Evolutionary conservation across 30 jellyfish, hydroid and myxozoan genomes (phyloP), one percentile per base, ranked within the genome.

Genomic region (Cassiopea andromeda): DNA sequence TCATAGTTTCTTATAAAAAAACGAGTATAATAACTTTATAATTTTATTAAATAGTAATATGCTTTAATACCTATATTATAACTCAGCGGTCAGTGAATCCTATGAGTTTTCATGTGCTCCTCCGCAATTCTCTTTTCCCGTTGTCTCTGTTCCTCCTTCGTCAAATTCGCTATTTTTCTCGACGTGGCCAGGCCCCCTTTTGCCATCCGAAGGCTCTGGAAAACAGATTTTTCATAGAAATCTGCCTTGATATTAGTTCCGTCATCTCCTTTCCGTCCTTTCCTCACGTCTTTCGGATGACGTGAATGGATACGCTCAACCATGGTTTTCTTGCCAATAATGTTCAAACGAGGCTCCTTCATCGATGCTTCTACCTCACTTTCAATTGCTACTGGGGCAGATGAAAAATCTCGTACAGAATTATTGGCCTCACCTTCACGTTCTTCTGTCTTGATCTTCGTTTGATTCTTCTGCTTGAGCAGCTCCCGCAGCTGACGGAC

Each of bases 231-330:
- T 5, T 67, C 81, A 49, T 58, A 44, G 8, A 67, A 54, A 46
- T 78, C 78, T 2, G 67, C 80, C 7, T 74, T 44, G n/a, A 43
- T 76, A 19, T 18, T 70, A 49, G 71, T 15, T 1, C 94, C 94
- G 16, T 87, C 94, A 49, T 87, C 94, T 9, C 94, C 94, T 50
- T 48, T 77, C 45, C 61, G 82, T 18, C 94, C 94, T 69, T 61
- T 87, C 80, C 54, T 69, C n/a, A 83, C 49, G 58, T 71, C 70
- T 48, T 48, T 69, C 13, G 91, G 84, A 18, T 83, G 85, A 4
- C 54, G 79, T 7, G 79, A 27, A 1, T 54, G 57, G 57, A 15
- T 19, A 70, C 57, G n/a, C 6, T 17, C 15, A 17, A 70, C 79
- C 79, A 19, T 2, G 43, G 59, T 61, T 61, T 69, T 44, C 49